Conservation (phyloP, 1,140 invertebrate species). For the Rhyzopertha dominica region DNA sequence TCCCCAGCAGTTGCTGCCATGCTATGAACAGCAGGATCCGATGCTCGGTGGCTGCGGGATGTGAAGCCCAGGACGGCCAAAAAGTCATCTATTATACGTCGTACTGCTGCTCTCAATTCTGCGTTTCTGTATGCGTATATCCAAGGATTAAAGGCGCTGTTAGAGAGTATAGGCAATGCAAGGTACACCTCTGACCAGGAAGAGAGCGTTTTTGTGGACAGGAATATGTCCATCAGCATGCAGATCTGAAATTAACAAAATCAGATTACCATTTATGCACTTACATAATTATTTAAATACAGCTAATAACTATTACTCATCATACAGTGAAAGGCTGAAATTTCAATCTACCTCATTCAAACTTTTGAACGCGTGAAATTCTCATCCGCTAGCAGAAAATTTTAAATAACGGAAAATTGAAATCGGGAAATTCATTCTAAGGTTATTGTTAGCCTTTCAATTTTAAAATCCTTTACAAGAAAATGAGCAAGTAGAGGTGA, state of each 20-base stretch:
- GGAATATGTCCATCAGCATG: constrained; percentile 54
- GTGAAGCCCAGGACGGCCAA: constrained; percentile 47
- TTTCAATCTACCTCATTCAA: no score
- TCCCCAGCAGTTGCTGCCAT: constrained; percentile 38
- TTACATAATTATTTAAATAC: no score
- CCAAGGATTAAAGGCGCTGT: constrained; percentile 62
- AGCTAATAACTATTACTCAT: no score
- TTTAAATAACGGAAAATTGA: no score
- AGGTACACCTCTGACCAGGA: constrained; percentile 53
- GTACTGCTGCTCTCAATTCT: constrained; percentile 57
- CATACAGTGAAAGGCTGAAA: no score
- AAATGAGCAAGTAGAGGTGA: no score
- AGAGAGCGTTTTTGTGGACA: constrained; percentile 49
- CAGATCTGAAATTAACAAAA: constrained; percentile 48
- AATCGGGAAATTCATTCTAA: no score
- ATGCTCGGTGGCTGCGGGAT: constrained; percentile 33
- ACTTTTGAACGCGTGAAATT: no score
- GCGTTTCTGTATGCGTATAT: constrained; percentile 63
- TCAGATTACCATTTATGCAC: no score
- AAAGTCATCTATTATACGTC: constrained; percentile 52
- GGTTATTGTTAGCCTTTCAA: no score
- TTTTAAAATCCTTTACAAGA: no score
- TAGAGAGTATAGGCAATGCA: constrained; percentile 55
- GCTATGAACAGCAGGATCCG: constrained; percentile 34
- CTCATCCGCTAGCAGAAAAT: no score